Evolutionary conservation across 35 echinoderm and acorn worm species (phyloP), one percentile per base, ranked within the genome.

Genomic region (Chiridota heheva): DNA sequence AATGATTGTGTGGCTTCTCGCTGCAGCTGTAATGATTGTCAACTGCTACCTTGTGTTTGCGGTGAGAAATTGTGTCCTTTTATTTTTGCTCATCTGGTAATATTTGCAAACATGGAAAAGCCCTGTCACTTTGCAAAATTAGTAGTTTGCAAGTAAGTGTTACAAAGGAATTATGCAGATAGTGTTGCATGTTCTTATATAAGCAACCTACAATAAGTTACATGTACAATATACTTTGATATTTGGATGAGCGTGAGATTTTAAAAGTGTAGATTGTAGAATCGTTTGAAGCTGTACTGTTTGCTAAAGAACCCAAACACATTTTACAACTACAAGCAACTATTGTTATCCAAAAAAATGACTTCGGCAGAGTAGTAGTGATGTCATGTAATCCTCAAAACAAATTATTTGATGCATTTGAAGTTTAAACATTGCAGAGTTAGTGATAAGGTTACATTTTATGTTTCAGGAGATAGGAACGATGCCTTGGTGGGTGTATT

Each of bases 11-110:
- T 91, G 89, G 89, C 16, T 49, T 79, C 55, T 91, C 10, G 89
- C 82, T 40, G 25, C 72, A 0, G 33, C 81, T 16, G 49, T 91
- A 5, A 86, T 91, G 89, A 67, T 35, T 4, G 79, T 91, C 74
- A 91, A 91, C 40, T 80, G 85, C 40, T 91, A 86, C 51, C 57
- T 91, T 7, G 82, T 86, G 6, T 81, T 86, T 62, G 62, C 64
- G 26, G 89, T 91, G 66, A 86, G n/a, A n/a, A n/a, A n/a, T n/a
- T n/a, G n/a, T n/a, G n/a, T n/a, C n/a, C n/a, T n/a, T n/a, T n/a
- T n/a, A n/a, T n/a, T n/a, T n/a, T n/a, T n/a, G n/a, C n/a, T n/a
- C n/a, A n/a, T n/a, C n/a, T n/a, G n/a, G 89, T 86, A 27, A 6
- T 2, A 10, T 5, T 2, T 69, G 22, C 3, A n/a, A n/a, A 69